These are phyloP conservation scores for Pantherophis guttatus DNA, from an alignment of 2,113 vertebrate genomes.

Conservation along the genomic window DNA sequence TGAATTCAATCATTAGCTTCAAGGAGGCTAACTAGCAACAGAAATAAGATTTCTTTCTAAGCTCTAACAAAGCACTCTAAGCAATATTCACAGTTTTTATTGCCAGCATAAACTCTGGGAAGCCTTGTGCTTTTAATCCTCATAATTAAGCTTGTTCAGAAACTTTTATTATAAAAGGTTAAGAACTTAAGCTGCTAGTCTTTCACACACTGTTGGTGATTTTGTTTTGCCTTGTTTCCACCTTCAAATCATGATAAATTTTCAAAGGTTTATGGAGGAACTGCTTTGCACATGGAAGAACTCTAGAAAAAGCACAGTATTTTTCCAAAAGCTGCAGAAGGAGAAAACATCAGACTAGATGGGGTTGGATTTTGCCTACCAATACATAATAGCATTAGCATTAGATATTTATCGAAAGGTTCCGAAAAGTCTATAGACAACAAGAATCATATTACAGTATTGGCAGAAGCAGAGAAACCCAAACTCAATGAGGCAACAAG, in stretches of 20 bases:
- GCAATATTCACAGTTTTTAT: not conserved
- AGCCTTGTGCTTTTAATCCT: not conserved
- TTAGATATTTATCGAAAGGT: not conserved
- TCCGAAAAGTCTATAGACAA: not conserved
- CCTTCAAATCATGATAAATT: not conserved
- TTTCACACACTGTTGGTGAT: not conserved
- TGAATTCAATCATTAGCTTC: not conserved
- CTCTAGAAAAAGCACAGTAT: not conserved
- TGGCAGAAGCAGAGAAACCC: not conserved
- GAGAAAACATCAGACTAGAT: not conserved
- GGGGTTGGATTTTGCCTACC: not conserved
- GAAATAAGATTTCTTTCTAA: not conserved
- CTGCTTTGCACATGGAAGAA: not conserved
- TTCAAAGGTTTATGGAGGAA: not conserved
- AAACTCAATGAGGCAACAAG: not conserved
- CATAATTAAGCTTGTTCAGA: not conserved
- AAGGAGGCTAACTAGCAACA: not conserved
- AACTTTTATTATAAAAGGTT: not conserved
- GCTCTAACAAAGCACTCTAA: not conserved
- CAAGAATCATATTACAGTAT: not conserved
- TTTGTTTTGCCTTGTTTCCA: not conserved
- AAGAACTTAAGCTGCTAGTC: not conserved
- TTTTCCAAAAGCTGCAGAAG: not conserved
- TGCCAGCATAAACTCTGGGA: not conserved
- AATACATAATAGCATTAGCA: not conserved